Evolutionary conservation across 2,113 vertebrate genomes (phyloP), one percentile per base, ranked within the genome.

Genomic region (Stictonetta naevosa): DNA sequence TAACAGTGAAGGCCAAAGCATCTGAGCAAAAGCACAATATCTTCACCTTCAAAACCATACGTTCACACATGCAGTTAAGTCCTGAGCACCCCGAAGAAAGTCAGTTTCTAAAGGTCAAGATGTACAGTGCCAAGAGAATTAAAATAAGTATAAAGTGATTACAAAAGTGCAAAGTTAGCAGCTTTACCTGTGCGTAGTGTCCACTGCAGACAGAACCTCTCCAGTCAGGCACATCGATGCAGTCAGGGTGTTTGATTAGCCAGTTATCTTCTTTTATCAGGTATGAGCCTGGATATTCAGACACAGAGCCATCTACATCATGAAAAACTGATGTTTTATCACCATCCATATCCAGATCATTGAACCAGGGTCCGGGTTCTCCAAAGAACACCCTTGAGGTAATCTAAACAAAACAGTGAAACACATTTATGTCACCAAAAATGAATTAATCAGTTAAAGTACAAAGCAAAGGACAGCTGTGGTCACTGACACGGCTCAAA

Each of bases 301-400:
- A 99, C 94, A 99, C 98, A 0, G 99, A 99, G 55, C 99, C 99
- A 8, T 99, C 99, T 0, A 98, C 95, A 2, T 99, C 99, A 4
- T 99, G 99, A 93, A 99, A 99, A 96, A 99, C 98, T 0, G 99
- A 99, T 0, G 99, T 99, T 97, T 99, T 99, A 84, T 99, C 99
- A 20, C 99, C 99, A 5, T 99, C 99, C 99, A 99, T 99, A 94
- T 99, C 97, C 98, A 99, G 98, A 64, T 98, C 97, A 76, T 98
- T 99, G 97, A 99, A 99, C 99, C 99, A 99, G 23, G 99, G 99
- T 5, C 99, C 99, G 0, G 99, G 99, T 90, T 99, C 99, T 60
- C 99, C 99, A 26, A 99, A 99, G 95, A 99, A 99, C 74, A 99
- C 99, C 52, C 99, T 98, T 13, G 99, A 99, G 2, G 99, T 98